Evolutionary conservation across 64 coral and sea anemone genomes (phyloP), one percentile per base, ranked within the genome.

Genomic region (Hydrozoanthus tunicans): DNA sequence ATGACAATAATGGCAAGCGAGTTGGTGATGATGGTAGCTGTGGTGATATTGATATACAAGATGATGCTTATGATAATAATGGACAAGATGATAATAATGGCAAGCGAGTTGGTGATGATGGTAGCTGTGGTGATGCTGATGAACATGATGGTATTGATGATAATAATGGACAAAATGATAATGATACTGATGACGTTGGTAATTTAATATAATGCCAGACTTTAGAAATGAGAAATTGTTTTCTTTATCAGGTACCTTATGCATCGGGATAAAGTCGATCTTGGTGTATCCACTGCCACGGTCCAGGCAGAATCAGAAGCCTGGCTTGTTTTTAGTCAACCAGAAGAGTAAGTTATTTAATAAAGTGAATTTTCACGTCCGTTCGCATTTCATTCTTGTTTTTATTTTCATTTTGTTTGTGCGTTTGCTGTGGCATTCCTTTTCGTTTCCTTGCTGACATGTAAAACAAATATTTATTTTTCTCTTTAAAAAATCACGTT

Each of bases 301-400:
- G 80, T 96, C 15, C 92, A 96, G 24, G 92, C 92, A 23, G 95
- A 96, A 89, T 90, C 95, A 20, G 95, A 96, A 64, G 95, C 92
- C 6, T 96, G 95, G 95, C 92, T 96, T 4, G 95, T 70, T 2
- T 96, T 93, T 81, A 93, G 78, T 24, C 89, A 89, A 72, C 92
- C 95, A 5, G 62, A 89, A 76, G 80, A 88, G 94, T 96, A 90
- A 91, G 91, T 78, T 15, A 14, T 63, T 51, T 5, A 51, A 9
- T 5, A 53, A 53, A 52, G 12, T 66, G 12, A 43, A 43, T 43
- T 43, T 43, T 43, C 32, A 43, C 32, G 32, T 43, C 32, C 32
- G 32, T 43, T 43, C 32, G 32, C 32, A 43, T 43, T 43, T 43
- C 32, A 43, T 43, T 43, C 32, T 43, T 43, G 32, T 43, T 43